Percentiles rank a stretch among this genome's conserved stretches.
Evolutionary conservation across 1,140 invertebrate genomes (phyloP).

Genomic region (Mycetomoellerius zeteki): DNA sequence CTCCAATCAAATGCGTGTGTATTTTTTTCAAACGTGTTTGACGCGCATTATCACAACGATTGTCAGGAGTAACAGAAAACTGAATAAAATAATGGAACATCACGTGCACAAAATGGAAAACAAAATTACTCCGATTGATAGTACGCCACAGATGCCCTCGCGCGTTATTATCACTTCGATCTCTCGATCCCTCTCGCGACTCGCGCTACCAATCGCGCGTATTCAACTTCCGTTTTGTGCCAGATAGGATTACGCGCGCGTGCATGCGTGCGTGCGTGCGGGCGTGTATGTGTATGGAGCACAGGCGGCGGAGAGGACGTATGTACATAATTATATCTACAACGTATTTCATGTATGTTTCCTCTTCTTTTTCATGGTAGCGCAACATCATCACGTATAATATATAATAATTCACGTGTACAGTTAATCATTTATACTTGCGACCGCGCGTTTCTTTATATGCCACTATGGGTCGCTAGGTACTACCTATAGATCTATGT

Average conservation of each 20-base stretch:
- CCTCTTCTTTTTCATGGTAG: conserved; percentile 1
- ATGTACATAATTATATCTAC: conserved; percentile 64
- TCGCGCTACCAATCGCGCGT: too few species aligned
- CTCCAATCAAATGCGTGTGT: too few species aligned
- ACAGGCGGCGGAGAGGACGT: conserved; percentile 21
- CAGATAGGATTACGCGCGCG: conserved; percentile 15
- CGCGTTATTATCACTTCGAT: conserved; percentile 16
- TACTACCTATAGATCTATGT: conserved; percentile 41
- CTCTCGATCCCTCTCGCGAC: neutral
- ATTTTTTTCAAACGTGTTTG: too few species aligned
- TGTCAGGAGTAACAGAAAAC: neutral
- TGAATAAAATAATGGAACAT: neutral
- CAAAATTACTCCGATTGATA: conserved; percentile 31
- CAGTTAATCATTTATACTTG: conserved; percentile 11
- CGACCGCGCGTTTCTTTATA: neutral
- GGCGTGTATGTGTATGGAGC: conserved; percentile 22
- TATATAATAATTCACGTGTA: conserved; percentile 48
- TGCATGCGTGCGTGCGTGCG: conserved; percentile 21
- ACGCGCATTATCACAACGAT: too few species aligned
- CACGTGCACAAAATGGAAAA: neutral
- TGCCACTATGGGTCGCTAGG: conserved; percentile 9
- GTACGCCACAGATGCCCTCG: conserved; percentile 10
- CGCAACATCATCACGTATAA: conserved; percentile 42
- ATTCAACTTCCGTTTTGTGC: conserved; percentile 12
- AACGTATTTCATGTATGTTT: neutral